Evolutionary conservation across 2,797 vertebrate genomes (phyloP), one percentile per base, ranked within the genome.

Genomic region (Schizopygopsis pylzovi): DNA sequence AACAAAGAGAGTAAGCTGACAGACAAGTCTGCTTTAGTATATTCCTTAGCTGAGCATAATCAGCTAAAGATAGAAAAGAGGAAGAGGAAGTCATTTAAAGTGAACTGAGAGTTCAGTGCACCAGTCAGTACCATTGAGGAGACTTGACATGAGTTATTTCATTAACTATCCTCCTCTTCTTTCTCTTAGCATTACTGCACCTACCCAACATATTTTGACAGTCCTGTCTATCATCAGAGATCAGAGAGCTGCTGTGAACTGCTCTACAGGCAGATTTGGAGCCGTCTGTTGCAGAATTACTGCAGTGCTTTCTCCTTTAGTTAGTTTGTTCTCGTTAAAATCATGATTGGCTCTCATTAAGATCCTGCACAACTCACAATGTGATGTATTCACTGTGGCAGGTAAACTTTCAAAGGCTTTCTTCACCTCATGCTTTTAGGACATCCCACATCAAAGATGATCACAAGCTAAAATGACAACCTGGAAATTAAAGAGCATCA

Each of bases 211-310:
- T 70, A 20, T 86, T 89, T 86, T 91, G 88, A 87, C 85, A 88
- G 86, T 83, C 78, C 79, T 91, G 88, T 87, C 68, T 83, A 76
- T 84, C 85, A 90, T 92, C 87, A 91, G 54, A 91, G 78, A 73
- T 91, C 89, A 85, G 77, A 72, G 25, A 79, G 82, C 67, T 90
- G 90, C 75, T 91, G 82, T 92, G 90, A 93, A 90, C 89, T 87
- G 88, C 92, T 92, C 89, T 83, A 82, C 81, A 79, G 78, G 83
- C 86, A 90, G 88, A 92, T 90, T 90, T 87, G 85, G 73, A 89
- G 73, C 87, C 79, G 86, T 68, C 73, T 88, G 72, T 90, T 41
- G 75, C 78, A 71, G 84, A 89, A 79, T 88, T 56, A 85, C 61
- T 83, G 47, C 65, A 87, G 73, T 43, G 75, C 78, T 88, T 89